A percentile compares a stretch with the other conserved stretches of the same genome.
Evolutionary conservation across 2,113 vertebrate genomes (phyloP).

Genomic region (Aviceda subcristata): DNA sequence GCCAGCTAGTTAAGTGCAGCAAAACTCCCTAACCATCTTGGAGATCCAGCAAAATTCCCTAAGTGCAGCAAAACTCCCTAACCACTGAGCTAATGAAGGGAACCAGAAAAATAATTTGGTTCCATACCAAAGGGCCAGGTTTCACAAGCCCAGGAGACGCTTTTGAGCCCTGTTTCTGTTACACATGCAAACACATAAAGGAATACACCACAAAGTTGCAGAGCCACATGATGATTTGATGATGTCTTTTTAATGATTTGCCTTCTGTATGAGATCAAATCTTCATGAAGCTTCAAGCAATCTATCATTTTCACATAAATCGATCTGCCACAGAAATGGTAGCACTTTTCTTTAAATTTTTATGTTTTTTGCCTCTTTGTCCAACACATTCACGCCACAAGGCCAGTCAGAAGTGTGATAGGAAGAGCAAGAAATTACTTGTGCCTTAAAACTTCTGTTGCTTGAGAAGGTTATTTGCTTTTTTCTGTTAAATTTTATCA

Average conservation of each 20-base stretch:
- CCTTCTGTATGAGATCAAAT: neutral
- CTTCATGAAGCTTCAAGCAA: neutral
- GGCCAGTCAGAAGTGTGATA: neutral
- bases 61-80: neutral
- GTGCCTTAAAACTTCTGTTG: neutral
- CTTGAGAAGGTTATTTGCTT: neutral
- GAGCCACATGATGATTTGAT: neutral
- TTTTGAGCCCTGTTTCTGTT: neutral
- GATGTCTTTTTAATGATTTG: constrained; percentile 11
- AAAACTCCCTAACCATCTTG: neutral
- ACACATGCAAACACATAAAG: neutral
- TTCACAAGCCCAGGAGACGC: neutral
- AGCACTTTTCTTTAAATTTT: neutral
- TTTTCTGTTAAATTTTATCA: neutral
- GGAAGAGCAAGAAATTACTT: neutral
- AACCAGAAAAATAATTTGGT: neutral
- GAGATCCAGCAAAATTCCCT: no score
- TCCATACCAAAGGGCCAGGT: neutral
- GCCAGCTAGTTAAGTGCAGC: neutral
- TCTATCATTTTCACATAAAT: neutral
- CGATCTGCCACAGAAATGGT: neutral
- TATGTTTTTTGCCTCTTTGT: neutral
- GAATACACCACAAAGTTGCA: neutral
- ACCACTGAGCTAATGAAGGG: neutral
- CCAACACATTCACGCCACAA: neutral